Evolutionary conservation across 2,888 invertebrate genomes (phyloP).

Genomic region (Noctua janthe): DNA sequence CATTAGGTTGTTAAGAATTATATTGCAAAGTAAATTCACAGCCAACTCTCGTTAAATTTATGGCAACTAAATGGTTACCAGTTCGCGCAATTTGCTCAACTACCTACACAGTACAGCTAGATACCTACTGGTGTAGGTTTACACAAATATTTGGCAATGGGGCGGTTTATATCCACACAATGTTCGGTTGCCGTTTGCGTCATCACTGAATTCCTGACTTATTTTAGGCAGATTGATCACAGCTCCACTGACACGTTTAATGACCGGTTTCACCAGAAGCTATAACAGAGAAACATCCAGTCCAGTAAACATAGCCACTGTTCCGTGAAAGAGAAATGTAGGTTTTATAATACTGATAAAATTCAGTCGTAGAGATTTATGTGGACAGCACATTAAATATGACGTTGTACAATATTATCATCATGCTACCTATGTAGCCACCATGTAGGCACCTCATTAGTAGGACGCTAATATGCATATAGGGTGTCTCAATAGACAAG

Average conservation of each 20-base stretch:
- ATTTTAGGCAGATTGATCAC: constrained; percentile 67
- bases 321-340: constrained; percentile 9
- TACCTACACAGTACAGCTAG: constrained; percentile 37
- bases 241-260: constrained; percentile 61
- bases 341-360: constrained; percentile 13
- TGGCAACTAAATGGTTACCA: constrained; percentile 57
- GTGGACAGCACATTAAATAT: constrained; percentile 7
- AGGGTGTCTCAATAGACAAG: constrained; percentile 40
- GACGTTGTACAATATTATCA: constrained; percentile 20
- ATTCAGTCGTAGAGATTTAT: constrained; percentile 1
- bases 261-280: constrained; percentile 50
- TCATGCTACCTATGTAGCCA: not conserved
- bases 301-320: constrained; percentile 35
- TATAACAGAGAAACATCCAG: constrained; percentile 44
- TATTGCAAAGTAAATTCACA: constrained; percentile 41
- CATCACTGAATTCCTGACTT: constrained; percentile 67
- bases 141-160: constrained; percentile 69
- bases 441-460: constrained; percentile 13
- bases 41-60: constrained; percentile 55
- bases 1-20: constrained; percentile 21
- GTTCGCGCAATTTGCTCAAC: constrained; percentile 53
- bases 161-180: constrained; percentile 67
- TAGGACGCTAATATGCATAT: constrained; percentile 12
- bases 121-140: constrained; percentile 63
- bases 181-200: constrained; percentile 66